phyloP scores from a whole-genome alignment of 2,888 invertebrate species.

The Hyppa rectilinea region DNA sequence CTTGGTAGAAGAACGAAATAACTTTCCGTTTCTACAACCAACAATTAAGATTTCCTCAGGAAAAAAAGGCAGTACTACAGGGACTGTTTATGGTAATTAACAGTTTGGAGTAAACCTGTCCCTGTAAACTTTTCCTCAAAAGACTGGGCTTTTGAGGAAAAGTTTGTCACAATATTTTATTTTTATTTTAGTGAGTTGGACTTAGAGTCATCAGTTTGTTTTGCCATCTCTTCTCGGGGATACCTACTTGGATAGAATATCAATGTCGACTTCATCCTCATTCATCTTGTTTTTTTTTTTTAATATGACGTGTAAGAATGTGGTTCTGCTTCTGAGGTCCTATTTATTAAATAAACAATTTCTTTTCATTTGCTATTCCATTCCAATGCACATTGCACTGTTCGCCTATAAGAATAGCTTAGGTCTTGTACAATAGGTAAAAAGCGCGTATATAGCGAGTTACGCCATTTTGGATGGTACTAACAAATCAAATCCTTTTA shows the following conservation, averaged over 20 bases:
- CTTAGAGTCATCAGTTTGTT: background rate
- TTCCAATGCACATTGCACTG: background rate
- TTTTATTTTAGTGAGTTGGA: background rate
- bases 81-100: background rate
- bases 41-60: background rate
- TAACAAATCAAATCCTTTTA: background rate
- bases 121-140: too few species aligned
- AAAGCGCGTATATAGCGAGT: background rate
- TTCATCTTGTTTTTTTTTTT: too few species aligned
- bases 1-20: background rate
- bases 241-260: too few species aligned
- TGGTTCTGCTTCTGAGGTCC: too few species aligned
- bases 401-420: background rate
- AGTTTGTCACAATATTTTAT: background rate
- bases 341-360: background rate
- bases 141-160: too few species aligned
- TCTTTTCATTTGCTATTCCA: background rate
- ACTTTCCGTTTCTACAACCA: background rate
- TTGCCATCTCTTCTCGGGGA: background rate
- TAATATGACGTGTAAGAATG: too few species aligned
- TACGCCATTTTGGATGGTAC: background rate
- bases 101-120: too few species aligned
- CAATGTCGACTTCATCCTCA: too few species aligned
- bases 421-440: background rate
- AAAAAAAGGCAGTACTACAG: background rate